A percentile compares a stretch with the other conserved stretches of the same genome.
Evolutionary conservation across 2,113 vertebrate genomes (phyloP).

Genomic region (Hippopotamus amphibius): DNA sequence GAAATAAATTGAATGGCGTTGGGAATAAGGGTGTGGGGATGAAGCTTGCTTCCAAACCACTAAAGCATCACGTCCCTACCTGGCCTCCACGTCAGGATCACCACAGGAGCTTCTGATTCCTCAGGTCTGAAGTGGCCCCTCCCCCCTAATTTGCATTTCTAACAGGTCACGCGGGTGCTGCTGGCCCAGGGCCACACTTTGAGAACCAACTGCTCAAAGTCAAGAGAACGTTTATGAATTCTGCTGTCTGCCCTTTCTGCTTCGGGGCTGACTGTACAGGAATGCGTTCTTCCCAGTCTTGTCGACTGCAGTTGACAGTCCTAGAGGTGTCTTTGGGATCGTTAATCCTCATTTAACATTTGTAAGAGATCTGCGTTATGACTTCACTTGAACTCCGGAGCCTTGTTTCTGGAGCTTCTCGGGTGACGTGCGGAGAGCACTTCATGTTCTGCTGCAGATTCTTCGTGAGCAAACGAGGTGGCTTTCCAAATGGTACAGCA

Average conservation of each 20-base stretch:
- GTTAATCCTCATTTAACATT: constrained; percentile 27
- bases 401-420: background rate
- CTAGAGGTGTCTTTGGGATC: background rate
- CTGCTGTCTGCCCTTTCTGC: background rate
- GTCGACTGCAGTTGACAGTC: background rate
- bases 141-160: background rate
- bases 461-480: background rate
- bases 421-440: background rate
- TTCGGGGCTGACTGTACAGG: background rate
- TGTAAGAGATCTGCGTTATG: constrained; percentile 35
- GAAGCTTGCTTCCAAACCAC: background rate
- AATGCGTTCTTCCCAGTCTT: background rate
- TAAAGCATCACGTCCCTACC: background rate
- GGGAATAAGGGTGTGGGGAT: background rate
- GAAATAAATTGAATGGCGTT: background rate
- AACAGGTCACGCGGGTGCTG: too few species aligned
- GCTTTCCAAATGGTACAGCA: background rate
- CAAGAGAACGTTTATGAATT: background rate
- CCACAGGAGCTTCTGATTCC: background rate
- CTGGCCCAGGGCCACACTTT: background rate
- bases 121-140: background rate
- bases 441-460: background rate
- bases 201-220: background rate
- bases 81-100: background rate
- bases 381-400: background rate